Percentiles rank a stretch among this genome's conserved stretches.
phyloP scores from a whole-genome alignment of 2,797 vertebrate species.

The Brachymystax lenok region DNA sequence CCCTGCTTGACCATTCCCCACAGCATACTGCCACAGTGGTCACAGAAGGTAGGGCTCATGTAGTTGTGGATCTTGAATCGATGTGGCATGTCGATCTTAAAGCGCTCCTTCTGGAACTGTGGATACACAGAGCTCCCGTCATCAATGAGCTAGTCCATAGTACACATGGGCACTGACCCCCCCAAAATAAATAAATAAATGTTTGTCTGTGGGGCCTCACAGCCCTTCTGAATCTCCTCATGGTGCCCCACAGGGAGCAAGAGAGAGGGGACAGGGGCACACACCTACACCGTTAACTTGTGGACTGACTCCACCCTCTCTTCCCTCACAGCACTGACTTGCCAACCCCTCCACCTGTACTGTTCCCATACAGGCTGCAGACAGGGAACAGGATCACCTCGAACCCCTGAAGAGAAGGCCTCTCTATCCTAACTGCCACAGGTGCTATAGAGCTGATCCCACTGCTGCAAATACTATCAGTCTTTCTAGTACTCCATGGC shows the following conservation, averaged over 20 bases:
- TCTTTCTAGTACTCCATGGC: no score
- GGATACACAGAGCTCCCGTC: slow-evolving; percentile 22
- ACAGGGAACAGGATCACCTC: background rate
- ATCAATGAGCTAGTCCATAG: background rate
- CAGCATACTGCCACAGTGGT: slow-evolving; percentile 96
- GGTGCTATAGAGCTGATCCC: no score
- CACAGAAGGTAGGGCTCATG: slow-evolving; percentile 97
- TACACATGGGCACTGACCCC: no score
- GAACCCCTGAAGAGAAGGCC: background rate
- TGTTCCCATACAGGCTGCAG: background rate
- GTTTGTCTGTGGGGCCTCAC: background rate
- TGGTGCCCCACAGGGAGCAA: background rate
- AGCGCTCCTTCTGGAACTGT: slow-evolving; percentile 97
- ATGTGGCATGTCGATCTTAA: slow-evolving; percentile 98
- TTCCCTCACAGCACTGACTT: background rate
- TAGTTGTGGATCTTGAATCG: slow-evolving; percentile 93
- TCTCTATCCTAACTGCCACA: no score
- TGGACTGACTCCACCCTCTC: background rate
- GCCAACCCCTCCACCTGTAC: background rate
- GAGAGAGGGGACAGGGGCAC: background rate
- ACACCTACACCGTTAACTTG: background rate
- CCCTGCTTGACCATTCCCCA: slow-evolving; percentile 95
- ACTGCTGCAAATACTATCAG: no score
- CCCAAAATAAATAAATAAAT: background rate
- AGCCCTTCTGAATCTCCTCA: background rate